phyloP scores from a whole-genome alignment of 2,888 invertebrate genomes.

The Eumacrocentrus americanus region DNA sequence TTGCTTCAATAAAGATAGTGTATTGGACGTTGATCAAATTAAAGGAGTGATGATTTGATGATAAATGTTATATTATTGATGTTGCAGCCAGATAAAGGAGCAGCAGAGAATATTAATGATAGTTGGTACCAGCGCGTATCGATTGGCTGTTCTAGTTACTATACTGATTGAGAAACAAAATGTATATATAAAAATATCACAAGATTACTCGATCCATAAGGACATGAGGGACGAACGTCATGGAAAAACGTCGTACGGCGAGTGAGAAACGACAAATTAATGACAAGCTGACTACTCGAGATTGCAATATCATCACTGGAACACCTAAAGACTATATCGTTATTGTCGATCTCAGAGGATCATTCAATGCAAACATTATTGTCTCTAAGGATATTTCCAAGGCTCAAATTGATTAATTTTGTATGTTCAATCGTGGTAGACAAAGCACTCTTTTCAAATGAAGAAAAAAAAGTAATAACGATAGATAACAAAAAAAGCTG shows the following conservation, averaged over 20 bases:
- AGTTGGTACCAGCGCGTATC: neutral
- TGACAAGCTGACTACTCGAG: too few relatives aligned
- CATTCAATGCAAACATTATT: neutral
- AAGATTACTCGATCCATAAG: neutral
- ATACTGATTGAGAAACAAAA: neutral
- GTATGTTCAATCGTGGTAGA: neutral
- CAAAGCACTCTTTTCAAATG: neutral
- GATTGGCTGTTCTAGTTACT: too few relatives aligned
- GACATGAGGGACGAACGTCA: neutral
- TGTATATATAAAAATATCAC: constrained; percentile 4
- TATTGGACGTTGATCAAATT: neutral
- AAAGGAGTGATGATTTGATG: neutral
- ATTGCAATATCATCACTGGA: too few relatives aligned
- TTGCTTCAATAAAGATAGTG: too few relatives aligned
- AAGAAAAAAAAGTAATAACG: neutral
- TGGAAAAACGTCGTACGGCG: too few relatives aligned
- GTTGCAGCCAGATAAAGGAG: neutral
- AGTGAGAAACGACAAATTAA: too few relatives aligned
- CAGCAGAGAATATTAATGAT: neutral
- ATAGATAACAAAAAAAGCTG: neutral
- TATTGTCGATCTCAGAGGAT: neutral
- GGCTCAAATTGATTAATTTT: neutral
- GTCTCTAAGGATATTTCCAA: neutral
- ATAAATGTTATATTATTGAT: neutral
- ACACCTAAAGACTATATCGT: too few relatives aligned